These are phyloP conservation scores for Triplophysa rosa DNA, from an alignment of 2,113 vertebrate species.

Conservation along the genomic window DNA sequence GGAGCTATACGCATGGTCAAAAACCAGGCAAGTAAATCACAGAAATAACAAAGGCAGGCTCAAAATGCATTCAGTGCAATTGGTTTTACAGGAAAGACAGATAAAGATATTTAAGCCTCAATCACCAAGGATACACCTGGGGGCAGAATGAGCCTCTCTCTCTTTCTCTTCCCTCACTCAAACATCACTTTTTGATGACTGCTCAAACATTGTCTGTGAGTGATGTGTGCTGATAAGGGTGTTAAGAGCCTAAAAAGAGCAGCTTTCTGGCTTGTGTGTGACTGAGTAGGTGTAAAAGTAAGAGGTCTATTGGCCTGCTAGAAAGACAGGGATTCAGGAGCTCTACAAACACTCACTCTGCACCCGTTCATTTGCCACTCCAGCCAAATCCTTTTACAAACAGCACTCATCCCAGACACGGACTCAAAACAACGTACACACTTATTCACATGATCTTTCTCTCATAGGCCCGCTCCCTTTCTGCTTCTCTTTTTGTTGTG, in stretches of 20 bases:
- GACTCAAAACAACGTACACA: constrained; percentile 46
- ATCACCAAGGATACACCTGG: constrained; percentile 27
- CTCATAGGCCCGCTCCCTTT: constrained; percentile 17
- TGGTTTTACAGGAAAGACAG: constrained; percentile 8
- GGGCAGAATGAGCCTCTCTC: constrained; percentile 1
- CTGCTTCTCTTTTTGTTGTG: neutral
- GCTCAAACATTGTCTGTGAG: constrained; percentile 18
- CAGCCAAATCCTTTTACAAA: constrained; percentile 54
- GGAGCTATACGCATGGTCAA: neutral
- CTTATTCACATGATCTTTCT: constrained; percentile 27
- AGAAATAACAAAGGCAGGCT: neutral
- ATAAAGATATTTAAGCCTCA: constrained; percentile 15
- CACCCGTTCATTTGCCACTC: constrained; percentile 55
- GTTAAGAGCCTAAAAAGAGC: constrained; percentile 33
- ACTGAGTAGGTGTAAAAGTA: constrained; percentile 19
- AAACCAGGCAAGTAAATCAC: neutral
- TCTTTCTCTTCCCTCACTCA: constrained; percentile 20
- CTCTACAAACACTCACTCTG: constrained; percentile 54
- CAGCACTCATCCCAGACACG: constrained; percentile 49
- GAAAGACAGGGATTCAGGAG: constrained; percentile 42
- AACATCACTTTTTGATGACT: constrained; percentile 35
- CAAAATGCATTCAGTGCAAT: neutral
- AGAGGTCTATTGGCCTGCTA: constrained; percentile 32
- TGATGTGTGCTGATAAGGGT: constrained; percentile 39
- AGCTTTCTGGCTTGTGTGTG: neutral